Base-by-base conservation (phyloP, 2,113 vertebrate species). In the Centropus unirufus region DNA sequence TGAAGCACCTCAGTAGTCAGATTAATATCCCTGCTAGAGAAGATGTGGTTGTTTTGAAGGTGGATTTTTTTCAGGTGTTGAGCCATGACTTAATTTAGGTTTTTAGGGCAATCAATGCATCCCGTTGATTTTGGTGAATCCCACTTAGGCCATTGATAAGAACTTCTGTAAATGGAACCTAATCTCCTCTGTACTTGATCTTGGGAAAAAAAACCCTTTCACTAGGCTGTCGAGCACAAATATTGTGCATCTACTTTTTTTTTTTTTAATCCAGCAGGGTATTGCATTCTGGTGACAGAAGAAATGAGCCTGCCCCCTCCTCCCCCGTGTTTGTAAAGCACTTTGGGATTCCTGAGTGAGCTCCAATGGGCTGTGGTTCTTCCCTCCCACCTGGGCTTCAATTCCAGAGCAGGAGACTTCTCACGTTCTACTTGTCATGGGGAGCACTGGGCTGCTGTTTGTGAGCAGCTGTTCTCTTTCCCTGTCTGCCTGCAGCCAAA, bases 391-490 rank as follows among this genome's bases (percentile, higher is more conserved):
- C 32, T 2, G 2, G 21, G 23, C 93, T 95, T 95, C 52, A 55
- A n/a, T 92, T 91, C 70, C 72, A 70, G 61, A 87, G 40, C 64
- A 17, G 2, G 10, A 83, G 58, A 15, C 20, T 57, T 87, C 66
- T 49, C 18, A 29, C 36, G 29, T 84, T 75, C 16, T 75, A 4
- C 36, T 16, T 36, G 36, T 39, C 63, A 17, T 0, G 2, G 18
- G 44, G 55, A 55, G 90, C 22, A 1, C 44, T 92, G 18, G 8
- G 69, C 59, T 74, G 85, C 47, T 84, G 27, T 73, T 51, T 19
- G 51, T 8, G n/a, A 85, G 74, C 92, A 96, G 90, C 91, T 97
- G 93, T 62, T 94, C 19, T 14, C 9, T 93, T 97, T 95, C 96
- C 91, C 88, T 84, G 30, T 51, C 73, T 79, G 62, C 74, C 51